Base-by-base conservation (phyloP, 2,888 invertebrate species). In the Rutpela maculata region DNA sequence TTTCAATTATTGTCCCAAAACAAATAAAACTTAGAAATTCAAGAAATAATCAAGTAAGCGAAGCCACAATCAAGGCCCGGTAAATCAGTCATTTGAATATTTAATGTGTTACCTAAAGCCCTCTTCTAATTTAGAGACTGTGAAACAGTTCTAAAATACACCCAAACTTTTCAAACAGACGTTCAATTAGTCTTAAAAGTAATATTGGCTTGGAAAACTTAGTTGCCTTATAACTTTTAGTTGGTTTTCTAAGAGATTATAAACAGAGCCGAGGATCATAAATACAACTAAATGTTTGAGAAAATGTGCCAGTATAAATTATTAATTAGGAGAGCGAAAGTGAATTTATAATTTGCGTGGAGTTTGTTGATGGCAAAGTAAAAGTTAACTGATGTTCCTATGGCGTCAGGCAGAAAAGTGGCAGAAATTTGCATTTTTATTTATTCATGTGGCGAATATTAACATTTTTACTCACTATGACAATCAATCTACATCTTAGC, bases 141-240 rank as follows among this genome's bases (percentile, higher is more conserved):
- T 38, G 62, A 63, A 50, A 62, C 43, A 38, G 72, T 22, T 50
- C 31, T 26, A 38, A 70, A 70, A 57, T 59, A 35, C 70, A 55
- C 38, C 70, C 17, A 50, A 72, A 72, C 63, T 72, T 72, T 63
- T 63, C 55, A 50, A 72, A 72, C 72, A 72, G 72, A 72, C 72
- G 72, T 72, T 72, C 72, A 72, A 72, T 72, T 72, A 72, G 72
- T 72, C 72, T 72, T 72, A 72, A 72, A 72, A 72, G 72, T 72
- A 72, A 72, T 72, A 72, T 72, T 59, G 72, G 72, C 18, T 38
- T 22, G 55, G 62, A 26, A 67, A 67, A 67, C 67, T 67, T 67
- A 55, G 55, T 67, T 55, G 67, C 55, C 67, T 55, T 22, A 17
- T 63, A 72, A 72, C 72, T 72, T 72, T 62, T 63, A 43, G 72